Evolutionary conservation across 2,888 invertebrate genomes (phyloP).

Genomic region (Thymelicus acteon): DNA sequence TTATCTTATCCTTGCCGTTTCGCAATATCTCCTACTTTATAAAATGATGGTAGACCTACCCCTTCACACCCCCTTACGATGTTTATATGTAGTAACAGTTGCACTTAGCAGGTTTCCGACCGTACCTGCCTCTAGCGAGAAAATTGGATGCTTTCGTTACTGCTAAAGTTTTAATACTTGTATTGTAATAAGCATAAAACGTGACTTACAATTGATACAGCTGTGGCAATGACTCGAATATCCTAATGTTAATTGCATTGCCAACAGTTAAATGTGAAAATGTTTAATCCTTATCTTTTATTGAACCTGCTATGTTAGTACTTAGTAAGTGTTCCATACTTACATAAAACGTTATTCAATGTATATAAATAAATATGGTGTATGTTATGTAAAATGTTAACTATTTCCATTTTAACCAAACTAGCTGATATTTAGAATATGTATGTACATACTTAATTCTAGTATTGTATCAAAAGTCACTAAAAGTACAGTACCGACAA

Average conservation of each 20-base stretch:
- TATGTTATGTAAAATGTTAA: no score
- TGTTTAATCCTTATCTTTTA: no score
- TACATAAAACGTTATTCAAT: no score
- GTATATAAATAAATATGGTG: no score
- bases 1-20: background rate
- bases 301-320: no score
- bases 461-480: no score
- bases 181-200: slow-evolving; percentile 25
- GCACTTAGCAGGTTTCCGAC: slow-evolving; percentile 37
- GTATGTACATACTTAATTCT: no score
- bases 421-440: no score
- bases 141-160: slow-evolving; percentile 38
- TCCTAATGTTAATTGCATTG: background rate
- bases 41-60: slow-evolving; percentile 1
- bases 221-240: background rate
- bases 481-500: no score
- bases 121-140: slow-evolving; percentile 29
- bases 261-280: background rate
- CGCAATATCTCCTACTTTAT: background rate
- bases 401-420: no score
- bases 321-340: no score
- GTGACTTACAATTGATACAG: background rate
- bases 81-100: slow-evolving; percentile 38
- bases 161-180: slow-evolving; percentile 34
- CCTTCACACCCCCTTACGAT: slow-evolving; percentile 29